Base-by-base conservation (phyloP, 2,797 vertebrate genomes). In the Neosilurus mollespiculum region DNA sequence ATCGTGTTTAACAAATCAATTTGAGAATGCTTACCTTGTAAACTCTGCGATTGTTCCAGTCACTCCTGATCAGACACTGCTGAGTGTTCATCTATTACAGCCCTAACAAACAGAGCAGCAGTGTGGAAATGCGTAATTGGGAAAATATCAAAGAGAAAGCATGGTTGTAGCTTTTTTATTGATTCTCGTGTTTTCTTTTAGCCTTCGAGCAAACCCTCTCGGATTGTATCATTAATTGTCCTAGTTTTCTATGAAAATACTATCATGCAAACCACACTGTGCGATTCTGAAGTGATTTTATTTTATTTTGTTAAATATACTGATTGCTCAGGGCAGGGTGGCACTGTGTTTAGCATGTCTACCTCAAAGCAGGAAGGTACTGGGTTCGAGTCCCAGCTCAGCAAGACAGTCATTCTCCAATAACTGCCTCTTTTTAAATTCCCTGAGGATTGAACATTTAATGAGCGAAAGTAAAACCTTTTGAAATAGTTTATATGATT, bases 1-100 rank as follows among this genome's bases (percentile, higher is more conserved):
- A 96, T 91, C 87, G 91, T 91, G 93, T 94, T 95, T 96, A 96
- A 96, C 94, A 94, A 95, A 95, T 96, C 94, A 94, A 96, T 96
- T 96, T 95, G 92, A 93, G 95, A 96, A 95, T 94, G 93, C 91
- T 95, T 93, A 93, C 89, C 93, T 95, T 95, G 94, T 94, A 94
- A 95, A 93, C 92, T 92, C 87, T 92, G 85, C 88, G 88, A 89
- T 92, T 90, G 90, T 89, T 92, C 89, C 90, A 91, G 88, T 90
- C 90, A 89, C 86, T 86, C 90, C 84, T 89, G 88, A 85, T 89
- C 86, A 90, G 89, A 83, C 90, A 91, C 91, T 94, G 93, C 90
- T 89, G 92, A 90, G 93, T 92, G 93, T 91, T 93, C 91, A 94
- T 94, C 94, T 94, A 94, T 95, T 95, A 95, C 93, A 92, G 88